Conservation (phyloP, 2,113 vertebrate genomes). For the Hypocryptadius cinnamomeus region DNA sequence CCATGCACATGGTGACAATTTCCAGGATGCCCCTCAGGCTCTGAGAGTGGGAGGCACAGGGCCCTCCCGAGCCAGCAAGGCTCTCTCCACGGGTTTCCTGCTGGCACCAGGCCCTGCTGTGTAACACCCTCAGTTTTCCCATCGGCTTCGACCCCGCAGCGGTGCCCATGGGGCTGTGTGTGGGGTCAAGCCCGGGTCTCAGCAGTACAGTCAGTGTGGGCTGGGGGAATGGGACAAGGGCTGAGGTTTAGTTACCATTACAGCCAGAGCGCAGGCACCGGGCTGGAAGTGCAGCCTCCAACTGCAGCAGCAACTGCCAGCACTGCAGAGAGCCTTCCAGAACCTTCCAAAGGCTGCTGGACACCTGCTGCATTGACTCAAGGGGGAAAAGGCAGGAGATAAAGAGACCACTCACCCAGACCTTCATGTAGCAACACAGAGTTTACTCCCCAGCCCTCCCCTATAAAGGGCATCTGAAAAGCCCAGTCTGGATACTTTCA, state of each 20-base stretch:
- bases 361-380: background rate
- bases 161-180: rapidly evolving
- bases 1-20: background rate
- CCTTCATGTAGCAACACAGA: background rate
- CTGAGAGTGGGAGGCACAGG: background rate
- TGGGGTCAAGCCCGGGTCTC: background rate
- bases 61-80: background rate
- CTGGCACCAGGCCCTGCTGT: background rate
- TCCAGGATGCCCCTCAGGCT: background rate
- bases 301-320: background rate
- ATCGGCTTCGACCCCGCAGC: rapidly evolving
- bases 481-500: background rate
- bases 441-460: too few relatives aligned
- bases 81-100: background rate
- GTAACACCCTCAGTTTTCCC: background rate
- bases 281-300: background rate
- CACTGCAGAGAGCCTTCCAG: background rate
- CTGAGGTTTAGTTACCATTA: background rate
- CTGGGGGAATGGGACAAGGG: background rate
- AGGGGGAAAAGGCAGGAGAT: background rate
- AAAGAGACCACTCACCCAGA: background rate
- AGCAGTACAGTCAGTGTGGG: background rate
- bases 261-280: background rate
- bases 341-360: background rate
- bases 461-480: background rate